Evolutionary conservation across 2,113 vertebrate genomes (phyloP).

Genomic region (Tragelaphus scriptus): DNA sequence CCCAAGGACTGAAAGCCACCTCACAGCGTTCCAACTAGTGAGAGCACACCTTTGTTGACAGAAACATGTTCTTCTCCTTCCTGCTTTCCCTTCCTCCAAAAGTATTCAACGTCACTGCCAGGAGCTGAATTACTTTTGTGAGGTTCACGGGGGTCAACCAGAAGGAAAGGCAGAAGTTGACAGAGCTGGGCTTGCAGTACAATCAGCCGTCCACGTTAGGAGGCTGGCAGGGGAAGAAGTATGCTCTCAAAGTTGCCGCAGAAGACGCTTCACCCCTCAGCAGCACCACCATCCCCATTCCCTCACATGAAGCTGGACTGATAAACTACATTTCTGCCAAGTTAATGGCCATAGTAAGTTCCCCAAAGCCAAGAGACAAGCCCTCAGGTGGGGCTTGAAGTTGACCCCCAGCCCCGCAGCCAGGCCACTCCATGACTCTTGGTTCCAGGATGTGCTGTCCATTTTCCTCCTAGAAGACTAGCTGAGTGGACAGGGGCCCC

Average conservation of each 20-base stretch:
- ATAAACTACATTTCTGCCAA: background rate
- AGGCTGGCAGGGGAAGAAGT: background rate
- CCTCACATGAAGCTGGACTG: background rate
- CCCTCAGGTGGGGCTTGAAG: background rate
- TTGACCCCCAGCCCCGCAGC: background rate
- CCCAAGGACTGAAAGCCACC: background rate
- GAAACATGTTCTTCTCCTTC: background rate
- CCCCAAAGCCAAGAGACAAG: background rate
- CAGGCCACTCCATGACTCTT: background rate
- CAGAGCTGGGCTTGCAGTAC: background rate
- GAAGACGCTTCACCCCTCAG: background rate
- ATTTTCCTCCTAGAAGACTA: background rate
- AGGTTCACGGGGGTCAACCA: background rate
- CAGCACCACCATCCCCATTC: background rate
- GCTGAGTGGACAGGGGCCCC: background rate
- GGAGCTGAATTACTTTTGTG: background rate
- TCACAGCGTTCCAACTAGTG: background rate
- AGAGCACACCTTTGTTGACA: constrained; percentile 42
- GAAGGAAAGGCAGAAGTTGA: background rate
- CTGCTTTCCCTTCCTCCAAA: background rate
- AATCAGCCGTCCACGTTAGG: background rate
- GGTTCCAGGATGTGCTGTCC: background rate
- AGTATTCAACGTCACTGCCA: background rate
- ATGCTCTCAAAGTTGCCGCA: background rate
- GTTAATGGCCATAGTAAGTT: background rate